Conservation (phyloP, 1,140 invertebrate species). For the Lordiphosa collinella region DNA sequence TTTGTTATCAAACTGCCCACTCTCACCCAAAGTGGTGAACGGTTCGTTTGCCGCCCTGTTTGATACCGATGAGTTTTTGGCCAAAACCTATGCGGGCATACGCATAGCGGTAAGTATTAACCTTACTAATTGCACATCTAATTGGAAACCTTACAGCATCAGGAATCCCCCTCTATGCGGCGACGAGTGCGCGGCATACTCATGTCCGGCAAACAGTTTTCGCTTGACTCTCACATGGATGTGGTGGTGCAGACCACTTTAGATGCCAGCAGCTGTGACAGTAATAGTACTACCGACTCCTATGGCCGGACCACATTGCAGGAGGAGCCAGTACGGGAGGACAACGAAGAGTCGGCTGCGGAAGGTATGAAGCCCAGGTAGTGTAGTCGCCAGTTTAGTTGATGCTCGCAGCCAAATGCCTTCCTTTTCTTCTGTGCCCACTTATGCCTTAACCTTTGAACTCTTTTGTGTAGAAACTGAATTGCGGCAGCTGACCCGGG, state of each 20-base stretch:
- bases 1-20: constrained; percentile 95
- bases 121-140: too few species aligned
- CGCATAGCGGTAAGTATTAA: constrained; percentile 65
- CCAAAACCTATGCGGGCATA: constrained; percentile 90
- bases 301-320: constrained; percentile 17
- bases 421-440: neutral
- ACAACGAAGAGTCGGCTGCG: constrained; percentile 63
- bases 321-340: constrained; percentile 43
- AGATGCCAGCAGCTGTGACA: constrained; percentile 36
- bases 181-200: constrained; percentile 91
- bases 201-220: constrained; percentile 94
- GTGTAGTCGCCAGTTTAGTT: constrained; percentile 56
- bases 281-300: constrained; percentile 14
- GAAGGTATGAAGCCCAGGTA: constrained; percentile 80
- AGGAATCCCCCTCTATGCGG: constrained; percentile 84
- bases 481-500: constrained; percentile 42
- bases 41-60: constrained; percentile 97
- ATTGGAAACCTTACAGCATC: too few species aligned
- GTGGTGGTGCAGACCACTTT: constrained; percentile 80
- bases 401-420: constrained; percentile 29
- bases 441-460: neutral
- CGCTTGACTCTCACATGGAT: constrained; percentile 94
- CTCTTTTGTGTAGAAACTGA: constrained; percentile 47
- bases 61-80: constrained; percentile 91
- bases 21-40: constrained; percentile 98